Evolutionary conservation across 1,140 invertebrate genomes (phyloP).

Genomic region (Drosophila bipectinata): DNA sequence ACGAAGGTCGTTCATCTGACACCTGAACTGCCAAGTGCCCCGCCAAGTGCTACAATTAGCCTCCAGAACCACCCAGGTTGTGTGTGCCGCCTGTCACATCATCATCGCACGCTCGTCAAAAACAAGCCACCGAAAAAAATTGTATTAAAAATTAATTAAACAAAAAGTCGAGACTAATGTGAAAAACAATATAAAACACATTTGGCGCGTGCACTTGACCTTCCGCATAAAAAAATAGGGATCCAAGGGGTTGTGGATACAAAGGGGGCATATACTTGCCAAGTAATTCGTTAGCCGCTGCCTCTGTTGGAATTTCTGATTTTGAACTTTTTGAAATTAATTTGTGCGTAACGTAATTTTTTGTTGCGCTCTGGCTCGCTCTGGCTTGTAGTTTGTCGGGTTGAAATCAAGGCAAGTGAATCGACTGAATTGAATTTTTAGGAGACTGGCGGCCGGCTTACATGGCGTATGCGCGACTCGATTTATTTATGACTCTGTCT

Average conservation of each 20-base stretch:
- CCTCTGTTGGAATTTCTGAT: slow-evolving; percentile 39
- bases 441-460: slow-evolving; percentile 34
- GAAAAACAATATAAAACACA: slow-evolving; percentile 51
- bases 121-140: slow-evolving; percentile 31
- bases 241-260: slow-evolving; percentile 1
- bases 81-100: slow-evolving; percentile 48
- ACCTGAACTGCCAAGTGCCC: neutral
- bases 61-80: slow-evolving; percentile 47
- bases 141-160: slow-evolving; percentile 53
- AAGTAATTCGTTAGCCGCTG: slow-evolving; percentile 40
- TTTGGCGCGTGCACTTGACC: slow-evolving; percentile 52
- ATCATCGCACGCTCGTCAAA: slow-evolving; percentile 45
- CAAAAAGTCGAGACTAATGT: slow-evolving; percentile 45
- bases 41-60: slow-evolving; percentile 40
- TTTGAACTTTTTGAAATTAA: slow-evolving; percentile 50
- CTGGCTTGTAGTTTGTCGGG: slow-evolving; percentile 37
- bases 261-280: slow-evolving; percentile 21
- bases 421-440: slow-evolving; percentile 39
- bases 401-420: slow-evolving; percentile 42
- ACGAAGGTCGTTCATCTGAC: slow-evolving; percentile 16
- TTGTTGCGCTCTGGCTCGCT: slow-evolving; percentile 9
- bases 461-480: slow-evolving; percentile 45
- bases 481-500: slow-evolving; percentile 18
- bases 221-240: slow-evolving; percentile 29
- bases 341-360: slow-evolving; percentile 46